Evolutionary conservation across 2,797 vertebrate genomes (phyloP).

Genomic region (Liparis tanakae): DNA sequence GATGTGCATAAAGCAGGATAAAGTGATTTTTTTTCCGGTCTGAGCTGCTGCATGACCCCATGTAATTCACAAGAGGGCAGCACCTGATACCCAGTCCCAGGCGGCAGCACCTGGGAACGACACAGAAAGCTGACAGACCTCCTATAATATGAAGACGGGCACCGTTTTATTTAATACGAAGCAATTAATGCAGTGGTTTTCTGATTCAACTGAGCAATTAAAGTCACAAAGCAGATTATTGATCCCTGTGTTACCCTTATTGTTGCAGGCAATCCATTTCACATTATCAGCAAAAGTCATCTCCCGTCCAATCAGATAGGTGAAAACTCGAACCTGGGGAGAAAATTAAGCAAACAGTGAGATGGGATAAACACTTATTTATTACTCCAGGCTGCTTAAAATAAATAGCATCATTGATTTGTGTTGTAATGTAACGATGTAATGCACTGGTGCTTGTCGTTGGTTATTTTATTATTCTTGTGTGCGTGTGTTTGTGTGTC

Average conservation of each 20-base stretch:
- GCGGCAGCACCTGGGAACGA: constrained; percentile 22
- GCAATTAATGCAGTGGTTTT: not conserved
- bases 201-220: not conserved
- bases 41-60: constrained; percentile 45
- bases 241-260: constrained; percentile 86
- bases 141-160: not conserved
- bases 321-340: constrained; percentile 93
- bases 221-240: not conserved
- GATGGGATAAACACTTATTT: not conserved
- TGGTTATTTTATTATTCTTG: not conserved
- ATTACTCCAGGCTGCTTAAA: not conserved
- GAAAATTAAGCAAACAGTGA: not conserved
- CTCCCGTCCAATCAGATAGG: constrained; percentile 95
- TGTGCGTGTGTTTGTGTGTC: constrained; percentile 15
- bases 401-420: not conserved
- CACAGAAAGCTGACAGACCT: not conserved
- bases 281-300: constrained; percentile 92
- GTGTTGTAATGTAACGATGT: not conserved
- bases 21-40: constrained; percentile 61
- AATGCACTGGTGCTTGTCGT: not conserved
- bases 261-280: constrained; percentile 98
- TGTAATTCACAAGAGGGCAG: constrained; percentile 71
- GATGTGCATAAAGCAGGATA: constrained; percentile 42
- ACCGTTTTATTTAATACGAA: not conserved
- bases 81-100: constrained; percentile 41